These are phyloP conservation scores for Streptopelia turtur DNA, from an alignment of 2,797 vertebrate species.

Conservation along the genomic window DNA sequence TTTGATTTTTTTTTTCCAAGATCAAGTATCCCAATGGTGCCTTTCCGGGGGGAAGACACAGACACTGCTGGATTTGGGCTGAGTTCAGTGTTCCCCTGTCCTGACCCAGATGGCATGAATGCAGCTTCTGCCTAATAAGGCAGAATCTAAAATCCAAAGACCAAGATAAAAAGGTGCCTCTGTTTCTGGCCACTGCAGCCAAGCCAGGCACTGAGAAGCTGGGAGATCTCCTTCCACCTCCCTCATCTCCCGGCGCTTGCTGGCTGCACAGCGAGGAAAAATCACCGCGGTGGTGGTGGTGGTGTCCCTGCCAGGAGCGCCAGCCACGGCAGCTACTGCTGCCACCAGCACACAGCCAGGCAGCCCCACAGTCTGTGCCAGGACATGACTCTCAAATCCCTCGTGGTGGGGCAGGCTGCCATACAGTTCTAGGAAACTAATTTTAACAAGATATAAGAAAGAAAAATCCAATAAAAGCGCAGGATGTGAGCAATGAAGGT, in stretches of 20 bases:
- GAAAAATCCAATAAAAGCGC: conserved; percentile 4
- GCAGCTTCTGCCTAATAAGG: conserved; percentile 31
- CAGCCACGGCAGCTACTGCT: neutral
- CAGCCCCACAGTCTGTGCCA: neutral
- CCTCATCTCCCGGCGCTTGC: neutral
- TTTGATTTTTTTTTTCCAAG: conserved; percentile 66
- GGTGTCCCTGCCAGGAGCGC: neutral
- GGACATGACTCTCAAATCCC: conserved; percentile 25
- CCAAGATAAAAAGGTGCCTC: conserved; percentile 21
- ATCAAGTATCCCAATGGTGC: conserved; percentile 32
- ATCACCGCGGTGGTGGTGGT: neutral
- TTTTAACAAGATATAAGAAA: neutral
- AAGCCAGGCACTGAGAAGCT: neutral
- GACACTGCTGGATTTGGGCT: conserved; percentile 36
- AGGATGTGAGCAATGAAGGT: conserved; percentile 20
- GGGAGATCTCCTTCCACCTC: neutral
- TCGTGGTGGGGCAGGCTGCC: neutral
- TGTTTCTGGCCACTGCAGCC: neutral
- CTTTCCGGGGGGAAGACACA: neutral
- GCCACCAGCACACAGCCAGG: neutral
- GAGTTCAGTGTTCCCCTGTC: neutral
- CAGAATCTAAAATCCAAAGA: neutral
- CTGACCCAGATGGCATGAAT: conserved; percentile 23
- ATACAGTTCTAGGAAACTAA: conserved; percentile 28
- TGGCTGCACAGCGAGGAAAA: neutral